Conservation (phyloP, 2,888 invertebrate species). For the Drosophila leonis region DNA sequence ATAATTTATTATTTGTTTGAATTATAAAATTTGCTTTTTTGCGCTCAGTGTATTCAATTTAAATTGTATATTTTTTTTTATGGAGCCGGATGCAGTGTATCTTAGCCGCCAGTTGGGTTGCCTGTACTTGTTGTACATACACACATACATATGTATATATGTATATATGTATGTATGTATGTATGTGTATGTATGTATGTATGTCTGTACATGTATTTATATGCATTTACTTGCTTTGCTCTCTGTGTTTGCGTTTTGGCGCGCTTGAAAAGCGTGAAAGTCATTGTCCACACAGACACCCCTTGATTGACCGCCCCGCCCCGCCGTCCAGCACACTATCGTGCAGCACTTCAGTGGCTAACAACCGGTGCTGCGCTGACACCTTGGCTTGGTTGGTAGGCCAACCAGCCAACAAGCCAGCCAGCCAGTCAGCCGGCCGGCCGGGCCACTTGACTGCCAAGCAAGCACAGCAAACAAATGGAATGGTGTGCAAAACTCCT, state of each 20-base stretch:
- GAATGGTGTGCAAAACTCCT: slow-evolving; percentile 60
- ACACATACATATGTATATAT: neutral
- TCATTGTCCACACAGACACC: slow-evolving; percentile 68
- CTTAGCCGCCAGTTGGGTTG: slow-evolving; percentile 48
- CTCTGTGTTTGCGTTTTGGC: slow-evolving; percentile 64
- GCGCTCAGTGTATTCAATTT: slow-evolving; percentile 1
- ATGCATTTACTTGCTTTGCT: slow-evolving; percentile 10
- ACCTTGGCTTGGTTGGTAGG: slow-evolving; percentile 41
- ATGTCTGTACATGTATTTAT: slow-evolving; percentile 11
- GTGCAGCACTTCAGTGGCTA: slow-evolving; percentile 17
- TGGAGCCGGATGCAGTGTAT: slow-evolving; percentile 33
- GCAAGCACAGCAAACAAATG: slow-evolving; percentile 46
- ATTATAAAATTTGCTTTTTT: neutral
- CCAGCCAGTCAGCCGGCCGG: slow-evolving; percentile 37
- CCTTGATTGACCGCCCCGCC: slow-evolving; percentile 11
- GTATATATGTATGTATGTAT: neutral
- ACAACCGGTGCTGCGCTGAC: slow-evolving; percentile 44
- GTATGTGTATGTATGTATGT: neutral
- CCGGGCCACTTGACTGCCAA: slow-evolving; percentile 55
- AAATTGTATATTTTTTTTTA: slow-evolving; percentile 8
- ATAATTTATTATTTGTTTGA: neutral
- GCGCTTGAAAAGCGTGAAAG: slow-evolving; percentile 81
- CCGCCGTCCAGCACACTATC: neutral
- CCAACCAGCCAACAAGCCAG: slow-evolving; percentile 14
- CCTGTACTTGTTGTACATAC: slow-evolving; percentile 55